These are phyloP conservation scores for Pongo pygmaeus DNA, from an alignment of 2,113 vertebrate genomes.

Conservation along the genomic window DNA sequence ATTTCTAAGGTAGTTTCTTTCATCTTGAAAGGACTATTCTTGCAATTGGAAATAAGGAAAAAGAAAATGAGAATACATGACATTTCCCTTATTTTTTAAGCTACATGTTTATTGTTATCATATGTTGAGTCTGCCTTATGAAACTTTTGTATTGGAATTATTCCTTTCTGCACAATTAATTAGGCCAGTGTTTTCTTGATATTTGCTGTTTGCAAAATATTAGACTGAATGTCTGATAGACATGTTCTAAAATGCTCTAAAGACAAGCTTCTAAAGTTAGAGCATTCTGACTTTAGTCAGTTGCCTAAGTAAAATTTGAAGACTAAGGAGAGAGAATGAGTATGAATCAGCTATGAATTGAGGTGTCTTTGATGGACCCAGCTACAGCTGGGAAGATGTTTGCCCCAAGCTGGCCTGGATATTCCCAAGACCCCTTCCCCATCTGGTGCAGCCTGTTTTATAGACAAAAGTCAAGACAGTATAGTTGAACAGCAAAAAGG, in stretches of 20 bases:
- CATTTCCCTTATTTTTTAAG: background rate
- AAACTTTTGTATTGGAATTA: background rate
- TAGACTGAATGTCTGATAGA: background rate
- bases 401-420: background rate
- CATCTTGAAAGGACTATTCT: background rate
- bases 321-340: background rate
- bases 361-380: background rate
- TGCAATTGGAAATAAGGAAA: background rate
- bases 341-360: background rate
- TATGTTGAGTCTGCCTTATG: background rate
- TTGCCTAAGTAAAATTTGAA: background rate
- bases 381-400: background rate
- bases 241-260: too few species aligned
- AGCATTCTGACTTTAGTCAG: background rate
- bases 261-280: background rate
- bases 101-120: background rate
- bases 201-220: background rate
- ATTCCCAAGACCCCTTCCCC: rapidly evolving
- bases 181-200: background rate
- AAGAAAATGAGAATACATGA: background rate
- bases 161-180: background rate
- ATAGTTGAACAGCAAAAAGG: constrained; percentile 33
- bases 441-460: background rate
- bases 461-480: constrained; percentile 23
- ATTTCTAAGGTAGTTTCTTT: background rate